Evolutionary conservation across 2,797 vertebrate genomes (phyloP), one percentile per base, ranked within the genome.

Genomic region (Hippoglossus hippoglossus): DNA sequence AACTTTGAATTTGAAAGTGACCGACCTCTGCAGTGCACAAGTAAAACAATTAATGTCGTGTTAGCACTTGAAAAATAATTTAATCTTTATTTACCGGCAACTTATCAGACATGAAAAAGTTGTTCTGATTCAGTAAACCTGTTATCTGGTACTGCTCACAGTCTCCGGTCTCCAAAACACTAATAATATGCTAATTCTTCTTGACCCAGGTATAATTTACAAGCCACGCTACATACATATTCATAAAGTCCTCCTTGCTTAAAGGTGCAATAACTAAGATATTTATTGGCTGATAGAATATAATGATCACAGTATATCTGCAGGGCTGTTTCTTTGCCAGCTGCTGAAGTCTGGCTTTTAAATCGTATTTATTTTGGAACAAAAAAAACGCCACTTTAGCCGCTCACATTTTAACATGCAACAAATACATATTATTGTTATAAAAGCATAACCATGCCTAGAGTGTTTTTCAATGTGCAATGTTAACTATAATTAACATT

Each of bases 161-260:
- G 7, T 64, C 63, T 76, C 15, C 63, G 62, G 63, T 80, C 63
- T 63, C 57, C 39, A 68, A 70, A 87, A 82, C 72, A 81, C 56
- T 76, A 79, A 84, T 80, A 73, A 64, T 68, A 80, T 87, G 80
- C 75, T 71, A 84, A 89, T 77, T 15, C 3, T 47, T 44, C 83
- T 74, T 88, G 82, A 88, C 86, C 86, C 47, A 6, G 19, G 69
- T 77, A 34, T 80, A 75, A 81, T 88, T 84, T 79, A 81, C 71
- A 77, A 59, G 34, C 55, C 51, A 71, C 3, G 12, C 62, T 26
- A 15, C 68, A 86, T 85, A 31, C 63, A 89, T 89, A 89, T 90
- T 87, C 75, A 89, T 85, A 53, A 73, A 65, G 66, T 53, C 54
- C 28, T 39, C 36, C 39, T 26, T 47, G 72, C 82, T 81, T 73